Conservation (phyloP, 1,140 invertebrate genomes). For the Drosophila ficusphila region DNA sequence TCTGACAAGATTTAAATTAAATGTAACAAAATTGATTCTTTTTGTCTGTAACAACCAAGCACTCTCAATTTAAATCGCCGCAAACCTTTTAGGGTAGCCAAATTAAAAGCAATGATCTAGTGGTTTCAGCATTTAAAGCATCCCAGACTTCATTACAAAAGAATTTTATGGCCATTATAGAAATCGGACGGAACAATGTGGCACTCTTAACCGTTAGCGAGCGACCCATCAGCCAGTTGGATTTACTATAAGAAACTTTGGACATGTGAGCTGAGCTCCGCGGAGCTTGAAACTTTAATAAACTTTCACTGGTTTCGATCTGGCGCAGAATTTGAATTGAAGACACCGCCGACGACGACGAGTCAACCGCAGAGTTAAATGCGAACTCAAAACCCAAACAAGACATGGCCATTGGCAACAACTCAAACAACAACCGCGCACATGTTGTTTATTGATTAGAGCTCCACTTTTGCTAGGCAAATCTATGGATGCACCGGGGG, state of each 20-base stretch:
- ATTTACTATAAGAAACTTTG: neutral
- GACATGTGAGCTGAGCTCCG: constrained; percentile 30
- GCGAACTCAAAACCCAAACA: constrained; percentile 19
- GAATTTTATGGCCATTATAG: constrained; percentile 55
- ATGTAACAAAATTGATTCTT: constrained; percentile 12
- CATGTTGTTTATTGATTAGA: constrained; percentile 38
- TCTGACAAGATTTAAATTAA: no score
- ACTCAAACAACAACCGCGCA: constrained; percentile 19
- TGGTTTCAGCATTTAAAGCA: constrained; percentile 18
- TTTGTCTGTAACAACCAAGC: neutral
- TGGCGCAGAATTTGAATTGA: constrained; percentile 54
- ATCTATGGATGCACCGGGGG: constrained; percentile 3
- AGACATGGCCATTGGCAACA: constrained; percentile 22
- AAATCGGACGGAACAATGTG: constrained; percentile 46
- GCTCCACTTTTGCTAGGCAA: constrained; percentile 34
- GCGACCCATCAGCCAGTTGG: constrained; percentile 1
- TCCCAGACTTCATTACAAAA: constrained; percentile 35
- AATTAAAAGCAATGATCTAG: constrained; percentile 41
- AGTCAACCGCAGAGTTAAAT: constrained; percentile 30
- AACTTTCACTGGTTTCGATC: constrained; percentile 80
- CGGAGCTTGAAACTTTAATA: constrained; percentile 57
- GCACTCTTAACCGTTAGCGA: constrained; percentile 55
- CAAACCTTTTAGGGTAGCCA: constrained; percentile 4
- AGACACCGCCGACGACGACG: constrained; percentile 26
- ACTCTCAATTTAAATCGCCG: neutral